A percentile compares a stretch with the other conserved stretches of the same genome.
Conservation (phyloP, 2,113 vertebrate genomes). For the Albula glossodonta region DNA sequence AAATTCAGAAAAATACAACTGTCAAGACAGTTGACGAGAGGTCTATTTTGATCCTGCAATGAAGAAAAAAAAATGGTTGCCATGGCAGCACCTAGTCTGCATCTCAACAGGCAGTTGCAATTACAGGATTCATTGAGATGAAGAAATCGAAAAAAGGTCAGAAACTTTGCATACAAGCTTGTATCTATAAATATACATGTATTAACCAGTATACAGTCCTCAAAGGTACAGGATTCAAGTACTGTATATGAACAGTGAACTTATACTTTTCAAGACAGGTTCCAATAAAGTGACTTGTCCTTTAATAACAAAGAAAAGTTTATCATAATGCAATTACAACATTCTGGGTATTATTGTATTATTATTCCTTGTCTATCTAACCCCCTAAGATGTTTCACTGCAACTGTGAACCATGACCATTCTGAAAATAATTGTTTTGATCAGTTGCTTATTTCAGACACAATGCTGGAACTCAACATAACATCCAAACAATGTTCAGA, state of each 20-base stretch:
- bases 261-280: neutral
- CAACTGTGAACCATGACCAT: too few species aligned
- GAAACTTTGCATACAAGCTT: neutral
- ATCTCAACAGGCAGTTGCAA: neutral
- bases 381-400: too few species aligned
- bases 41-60: neutral
- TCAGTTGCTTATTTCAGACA: too few species aligned
- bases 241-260: too few species aligned
- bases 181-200: too few species aligned
- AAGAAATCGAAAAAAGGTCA: neutral
- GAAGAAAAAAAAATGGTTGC: conserved; percentile 2
- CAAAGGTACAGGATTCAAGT: too few species aligned
- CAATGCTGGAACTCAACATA: too few species aligned
- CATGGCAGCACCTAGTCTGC: neutral
- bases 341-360: too few species aligned
- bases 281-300: neutral
- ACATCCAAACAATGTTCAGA: too few species aligned
- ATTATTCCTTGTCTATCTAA: too few species aligned
- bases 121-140: neutral
- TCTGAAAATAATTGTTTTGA: too few species aligned
- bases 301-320: neutral
- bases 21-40: neutral
- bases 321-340: too few species aligned
- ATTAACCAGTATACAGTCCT: neutral
- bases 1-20: neutral